phyloP scores from a whole-genome alignment of 2,797 vertebrate species.

The Podarcis siculus region DNA sequence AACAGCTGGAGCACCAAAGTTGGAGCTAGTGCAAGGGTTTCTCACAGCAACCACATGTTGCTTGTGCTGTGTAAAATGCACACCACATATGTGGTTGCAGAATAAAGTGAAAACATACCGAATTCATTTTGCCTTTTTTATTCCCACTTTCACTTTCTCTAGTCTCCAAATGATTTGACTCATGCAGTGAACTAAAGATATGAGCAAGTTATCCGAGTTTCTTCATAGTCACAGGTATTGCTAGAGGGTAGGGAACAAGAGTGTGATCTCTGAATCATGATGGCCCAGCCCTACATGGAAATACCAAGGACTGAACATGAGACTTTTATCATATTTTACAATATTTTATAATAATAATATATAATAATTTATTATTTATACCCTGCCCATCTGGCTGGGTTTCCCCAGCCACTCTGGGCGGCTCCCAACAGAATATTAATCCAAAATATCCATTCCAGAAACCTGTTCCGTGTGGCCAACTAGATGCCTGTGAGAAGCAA shows the following conservation, averaged over 20 bases:
- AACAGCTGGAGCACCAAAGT: too few species aligned
- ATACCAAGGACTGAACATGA: too few species aligned
- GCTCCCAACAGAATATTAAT: too few species aligned
- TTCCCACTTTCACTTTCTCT: not conserved
- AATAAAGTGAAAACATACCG: not conserved
- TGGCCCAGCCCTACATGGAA: not conserved
- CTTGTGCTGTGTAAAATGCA: rapidly evolving
- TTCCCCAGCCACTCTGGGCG: too few species aligned
- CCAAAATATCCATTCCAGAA: too few species aligned
- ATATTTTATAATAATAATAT: too few species aligned
- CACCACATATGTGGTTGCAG: too few species aligned
- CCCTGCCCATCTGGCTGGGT: too few species aligned
- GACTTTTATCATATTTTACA: too few species aligned
- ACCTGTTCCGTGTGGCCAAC: too few species aligned
- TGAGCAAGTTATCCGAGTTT: not conserved
- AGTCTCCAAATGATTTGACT: not conserved
- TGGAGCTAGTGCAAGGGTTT: constrained; percentile 21
- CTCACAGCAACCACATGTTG: constrained; percentile 46
- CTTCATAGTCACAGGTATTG: not conserved
- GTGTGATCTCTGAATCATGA: not conserved
- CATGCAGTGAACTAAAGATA: not conserved
- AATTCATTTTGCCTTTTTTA: not conserved
- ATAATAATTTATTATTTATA: too few species aligned
- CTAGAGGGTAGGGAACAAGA: not conserved
- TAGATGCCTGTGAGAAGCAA: too few species aligned